Conservation (phyloP, 2,797 vertebrate species). For the Enteromius paludinosus region DNA sequence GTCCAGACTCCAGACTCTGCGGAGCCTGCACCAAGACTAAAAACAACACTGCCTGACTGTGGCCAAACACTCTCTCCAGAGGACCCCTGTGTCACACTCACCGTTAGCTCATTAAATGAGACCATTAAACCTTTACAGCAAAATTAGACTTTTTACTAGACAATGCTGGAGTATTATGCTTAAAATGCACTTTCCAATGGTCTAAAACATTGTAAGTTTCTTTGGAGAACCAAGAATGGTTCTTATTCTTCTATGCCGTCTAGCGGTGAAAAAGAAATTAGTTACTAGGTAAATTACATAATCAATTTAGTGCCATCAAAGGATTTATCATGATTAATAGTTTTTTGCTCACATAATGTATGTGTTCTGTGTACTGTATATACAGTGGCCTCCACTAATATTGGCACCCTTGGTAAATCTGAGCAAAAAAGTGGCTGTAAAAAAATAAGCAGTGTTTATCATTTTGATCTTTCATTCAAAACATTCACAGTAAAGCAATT, state of each 20-base stretch:
- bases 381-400: too few species aligned
- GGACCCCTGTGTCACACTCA: constrained; percentile 19
- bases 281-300: too few species aligned
- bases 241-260: not conserved
- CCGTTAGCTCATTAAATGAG: not conserved
- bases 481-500: too few species aligned
- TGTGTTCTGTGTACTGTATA: too few species aligned
- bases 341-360: too few species aligned
- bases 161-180: not conserved
- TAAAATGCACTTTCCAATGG: not conserved
- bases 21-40: constrained; percentile 54
- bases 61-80: constrained; percentile 28
- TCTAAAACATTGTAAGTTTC: not conserved
- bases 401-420: too few species aligned
- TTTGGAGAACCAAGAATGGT: not conserved
- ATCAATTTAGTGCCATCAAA: too few species aligned
- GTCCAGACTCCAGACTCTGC: constrained; percentile 56
- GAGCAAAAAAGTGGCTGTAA: too few species aligned
- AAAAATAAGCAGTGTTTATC: too few species aligned
- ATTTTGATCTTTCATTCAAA: too few species aligned
- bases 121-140: constrained; percentile 15
- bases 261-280: too few species aligned
- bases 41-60: constrained; percentile 40
- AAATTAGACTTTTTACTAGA: not conserved
- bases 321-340: too few species aligned